Percentiles rank a stretch among this genome's conserved stretches.
These are phyloP conservation scores for Andrena cerasifolii DNA, from an alignment of 1,140 invertebrate species.

Conservation along the genomic window DNA sequence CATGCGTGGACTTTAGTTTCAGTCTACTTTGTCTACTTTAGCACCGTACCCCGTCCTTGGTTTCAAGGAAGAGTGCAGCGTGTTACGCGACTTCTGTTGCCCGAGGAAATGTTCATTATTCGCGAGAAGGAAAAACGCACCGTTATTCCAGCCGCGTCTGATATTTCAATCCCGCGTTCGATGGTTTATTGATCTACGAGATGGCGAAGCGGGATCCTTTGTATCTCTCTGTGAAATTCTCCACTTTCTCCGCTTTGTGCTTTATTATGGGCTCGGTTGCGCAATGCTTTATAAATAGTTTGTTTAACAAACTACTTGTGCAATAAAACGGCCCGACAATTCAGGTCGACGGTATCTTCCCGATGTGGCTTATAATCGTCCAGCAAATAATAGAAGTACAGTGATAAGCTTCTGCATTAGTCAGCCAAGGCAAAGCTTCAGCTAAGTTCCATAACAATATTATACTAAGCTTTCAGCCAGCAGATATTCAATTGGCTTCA, in stretches of 20 bases:
- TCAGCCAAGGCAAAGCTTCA: not conserved
- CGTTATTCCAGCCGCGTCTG: not conserved
- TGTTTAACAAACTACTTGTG: not conserved
- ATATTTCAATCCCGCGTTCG: not conserved
- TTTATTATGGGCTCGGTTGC: not conserved
- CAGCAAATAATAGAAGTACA: not conserved
- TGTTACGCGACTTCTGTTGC: not conserved
- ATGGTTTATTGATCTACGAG: conserved; percentile 1
- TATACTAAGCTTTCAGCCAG: no score
- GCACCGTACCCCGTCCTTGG: no score
- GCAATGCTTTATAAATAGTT: not conserved
- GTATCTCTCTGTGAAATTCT: not conserved
- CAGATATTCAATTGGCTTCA: no score
- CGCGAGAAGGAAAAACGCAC: not conserved
- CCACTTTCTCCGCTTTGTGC: not conserved
- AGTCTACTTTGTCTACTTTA: no score
- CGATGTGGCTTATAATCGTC: not conserved
- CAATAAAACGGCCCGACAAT: not conserved
- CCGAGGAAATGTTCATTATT: conserved; percentile 9
- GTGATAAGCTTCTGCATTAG: not conserved
- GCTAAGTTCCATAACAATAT: not conserved
- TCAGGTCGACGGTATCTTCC: not conserved
- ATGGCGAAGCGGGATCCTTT: not conserved
- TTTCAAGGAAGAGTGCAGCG: not conserved
- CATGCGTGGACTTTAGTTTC: no score